phyloP scores from a whole-genome alignment of 2,797 vertebrate genomes.

The Rousettus madagascariensis region DNA sequence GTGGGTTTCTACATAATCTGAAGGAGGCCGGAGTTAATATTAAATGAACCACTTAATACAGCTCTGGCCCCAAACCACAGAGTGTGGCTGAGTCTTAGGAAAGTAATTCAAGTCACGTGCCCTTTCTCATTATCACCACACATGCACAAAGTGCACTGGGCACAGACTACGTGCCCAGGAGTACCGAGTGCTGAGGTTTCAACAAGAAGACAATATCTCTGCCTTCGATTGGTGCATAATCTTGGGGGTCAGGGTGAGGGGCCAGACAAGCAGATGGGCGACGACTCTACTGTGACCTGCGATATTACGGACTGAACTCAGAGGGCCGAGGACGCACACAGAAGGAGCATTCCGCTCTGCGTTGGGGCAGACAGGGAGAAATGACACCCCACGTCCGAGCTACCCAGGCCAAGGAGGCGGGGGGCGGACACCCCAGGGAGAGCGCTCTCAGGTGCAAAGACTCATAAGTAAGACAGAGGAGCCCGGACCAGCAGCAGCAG shows the following conservation, averaged over 20 bases:
- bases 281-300: background rate
- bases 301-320: background rate
- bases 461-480: background rate
- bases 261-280: background rate
- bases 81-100: background rate
- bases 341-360: background rate
- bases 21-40: background rate
- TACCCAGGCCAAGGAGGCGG: background rate
- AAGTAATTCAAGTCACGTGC: background rate
- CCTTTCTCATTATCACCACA: background rate
- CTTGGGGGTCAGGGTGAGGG: rapidly evolving
- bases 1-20: background rate
- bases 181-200: background rate
- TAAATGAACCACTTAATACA: background rate
- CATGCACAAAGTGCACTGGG: background rate
- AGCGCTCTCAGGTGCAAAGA: background rate
- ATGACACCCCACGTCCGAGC: rapidly evolving
- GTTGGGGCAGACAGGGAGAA: background rate
- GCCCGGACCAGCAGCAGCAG: too few relatives aligned
- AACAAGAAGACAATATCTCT: background rate
- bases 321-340: background rate
- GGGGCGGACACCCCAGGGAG: background rate
- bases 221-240: background rate
- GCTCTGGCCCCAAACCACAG: background rate
- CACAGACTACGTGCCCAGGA: background rate